These are phyloP conservation scores for Sebastes reedi DNA, from an alignment of 2,797 vertebrate species.

Conservation along the genomic window DNA sequence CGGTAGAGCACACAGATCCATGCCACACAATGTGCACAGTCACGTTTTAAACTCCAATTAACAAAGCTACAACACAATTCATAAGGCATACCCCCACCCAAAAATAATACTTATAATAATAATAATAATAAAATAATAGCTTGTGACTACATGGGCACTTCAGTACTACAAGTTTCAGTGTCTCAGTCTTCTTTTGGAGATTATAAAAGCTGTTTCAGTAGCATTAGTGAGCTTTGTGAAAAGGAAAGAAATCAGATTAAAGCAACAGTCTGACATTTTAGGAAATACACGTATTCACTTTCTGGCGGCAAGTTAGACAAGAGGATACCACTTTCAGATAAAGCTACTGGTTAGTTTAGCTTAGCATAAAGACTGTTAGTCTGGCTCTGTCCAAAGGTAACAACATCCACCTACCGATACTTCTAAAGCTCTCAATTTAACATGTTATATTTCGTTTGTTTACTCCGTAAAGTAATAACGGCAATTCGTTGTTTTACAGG, in stretches of 20 bases:
- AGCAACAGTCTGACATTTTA: conserved; percentile 5
- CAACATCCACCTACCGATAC: not conserved
- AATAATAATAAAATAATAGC: conserved; percentile 40
- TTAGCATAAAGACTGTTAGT: not conserved
- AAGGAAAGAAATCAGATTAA: conserved; percentile 18
- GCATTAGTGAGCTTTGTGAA: conserved; percentile 41
- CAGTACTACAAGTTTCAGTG: conserved; percentile 35
- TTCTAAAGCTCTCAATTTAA: not conserved
- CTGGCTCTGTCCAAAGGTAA: not conserved
- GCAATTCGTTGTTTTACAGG: not conserved
- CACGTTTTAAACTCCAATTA: conserved; percentile 73
- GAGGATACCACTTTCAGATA: not conserved
- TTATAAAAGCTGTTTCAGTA: conserved; percentile 28
- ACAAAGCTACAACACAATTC: conserved; percentile 80
- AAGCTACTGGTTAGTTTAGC: not conserved
- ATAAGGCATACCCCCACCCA: conserved; percentile 58
- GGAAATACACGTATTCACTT: not conserved
- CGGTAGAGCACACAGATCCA: conserved; percentile 76
- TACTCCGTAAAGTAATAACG: not conserved
- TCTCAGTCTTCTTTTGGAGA: conserved; percentile 33
- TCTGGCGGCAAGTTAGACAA: not conserved
- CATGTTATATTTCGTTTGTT: not conserved
- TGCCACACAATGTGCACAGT: conserved; percentile 79
- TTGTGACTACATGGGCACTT: conserved; percentile 64
- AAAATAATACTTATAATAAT: conserved; percentile 6